These are phyloP conservation scores for Agonopterix subpropinquella DNA, from an alignment of 2,888 invertebrate species.

Conservation along the genomic window DNA sequence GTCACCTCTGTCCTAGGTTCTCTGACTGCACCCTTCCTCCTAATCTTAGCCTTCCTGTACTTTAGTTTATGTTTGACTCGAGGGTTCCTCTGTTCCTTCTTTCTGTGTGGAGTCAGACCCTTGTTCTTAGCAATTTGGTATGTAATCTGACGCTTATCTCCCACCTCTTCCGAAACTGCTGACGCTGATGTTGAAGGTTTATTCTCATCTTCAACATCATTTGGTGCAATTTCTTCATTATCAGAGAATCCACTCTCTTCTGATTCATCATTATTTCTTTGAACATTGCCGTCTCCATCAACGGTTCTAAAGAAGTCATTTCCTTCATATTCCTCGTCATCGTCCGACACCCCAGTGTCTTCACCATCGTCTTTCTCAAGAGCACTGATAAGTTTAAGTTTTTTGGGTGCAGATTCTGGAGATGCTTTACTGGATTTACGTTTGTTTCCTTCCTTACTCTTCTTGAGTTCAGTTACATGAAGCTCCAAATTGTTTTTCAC, in stretches of 20 bases:
- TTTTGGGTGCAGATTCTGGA: conserved; percentile 43
- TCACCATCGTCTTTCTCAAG: conserved; percentile 60
- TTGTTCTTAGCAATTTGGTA: conserved; percentile 98
- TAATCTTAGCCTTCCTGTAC: conserved; percentile 92
- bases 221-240: conserved; percentile 42
- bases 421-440: conserved; percentile 40
- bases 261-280: conserved; percentile 46
- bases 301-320: conserved; percentile 45
- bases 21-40: conserved; percentile 94
- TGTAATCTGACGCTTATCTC: conserved; percentile 88
- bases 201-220: conserved; percentile 42
- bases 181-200: conserved; percentile 49
- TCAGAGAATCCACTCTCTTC: conserved; percentile 65
- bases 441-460: conserved; percentile 31
- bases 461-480: conserved; percentile 31
- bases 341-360: conserved; percentile 61
- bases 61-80: conserved; percentile 96
- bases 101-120: conserved; percentile 92
- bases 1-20: conserved; percentile 86
- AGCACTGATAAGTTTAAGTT: conserved; percentile 55
- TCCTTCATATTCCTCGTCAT: conserved; percentile 59
- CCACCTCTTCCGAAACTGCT: conserved; percentile 40
- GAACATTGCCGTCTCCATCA: conserved; percentile 18
- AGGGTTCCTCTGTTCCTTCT: conserved; percentile 95
- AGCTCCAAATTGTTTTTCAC: conserved; percentile 60